phyloP scores from a whole-genome alignment of 2,797 vertebrate species.

The Manis pentadactyla region DNA sequence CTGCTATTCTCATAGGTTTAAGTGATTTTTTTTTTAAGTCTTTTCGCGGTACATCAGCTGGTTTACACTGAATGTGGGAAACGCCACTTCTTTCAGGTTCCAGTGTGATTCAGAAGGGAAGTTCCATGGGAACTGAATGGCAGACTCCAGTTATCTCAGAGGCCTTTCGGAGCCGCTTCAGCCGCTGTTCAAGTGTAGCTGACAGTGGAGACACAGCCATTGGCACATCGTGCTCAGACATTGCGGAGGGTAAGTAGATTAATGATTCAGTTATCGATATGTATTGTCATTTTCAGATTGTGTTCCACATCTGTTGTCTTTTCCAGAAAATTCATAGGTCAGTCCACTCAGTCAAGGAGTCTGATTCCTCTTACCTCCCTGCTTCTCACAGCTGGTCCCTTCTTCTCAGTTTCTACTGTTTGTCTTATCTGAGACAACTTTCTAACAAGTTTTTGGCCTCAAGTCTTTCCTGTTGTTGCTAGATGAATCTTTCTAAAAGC shows the following conservation, averaged over 20 bases:
- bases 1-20: constrained; percentile 4
- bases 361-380: background rate
- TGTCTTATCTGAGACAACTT: constrained; percentile 18
- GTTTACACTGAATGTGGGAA: constrained; percentile 54
- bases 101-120: constrained; percentile 68
- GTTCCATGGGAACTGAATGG: constrained; percentile 91
- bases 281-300: constrained; percentile 11
- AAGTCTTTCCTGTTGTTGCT: background rate
- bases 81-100: constrained; percentile 75
- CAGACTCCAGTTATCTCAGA: constrained; percentile 92
- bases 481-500: constrained; percentile 49
- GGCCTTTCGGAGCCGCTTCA: constrained; percentile 91
- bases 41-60: background rate
- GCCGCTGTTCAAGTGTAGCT: constrained; percentile 88
- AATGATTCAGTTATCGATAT: constrained; percentile 14
- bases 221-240: constrained; percentile 91
- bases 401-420: constrained; percentile 13
- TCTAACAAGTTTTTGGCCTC: constrained; percentile 6
- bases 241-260: constrained; percentile 92
- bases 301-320: constrained; percentile 20
- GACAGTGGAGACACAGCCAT: constrained; percentile 91
- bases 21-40: constrained; percentile 47
- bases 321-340: constrained; percentile 46
- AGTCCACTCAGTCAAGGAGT: background rate
- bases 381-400: background rate